phyloP scores from a whole-genome alignment of 2,113 vertebrate species.

The Equus quagga region DNA sequence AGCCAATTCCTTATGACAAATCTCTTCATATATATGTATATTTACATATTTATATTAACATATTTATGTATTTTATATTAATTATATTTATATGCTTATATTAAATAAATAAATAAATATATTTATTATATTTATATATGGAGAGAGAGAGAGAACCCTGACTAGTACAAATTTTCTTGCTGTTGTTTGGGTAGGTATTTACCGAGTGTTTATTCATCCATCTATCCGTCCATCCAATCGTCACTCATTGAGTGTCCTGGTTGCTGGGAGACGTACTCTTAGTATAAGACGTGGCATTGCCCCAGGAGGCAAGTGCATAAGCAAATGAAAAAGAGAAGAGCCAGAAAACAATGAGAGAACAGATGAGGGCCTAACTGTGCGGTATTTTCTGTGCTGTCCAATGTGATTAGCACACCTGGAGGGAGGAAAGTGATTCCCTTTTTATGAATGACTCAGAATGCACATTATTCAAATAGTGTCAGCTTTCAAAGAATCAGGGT shows the following conservation, averaged over 20 bases:
- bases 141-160: neutral
- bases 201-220: neutral
- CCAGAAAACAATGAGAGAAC: conserved; percentile 8
- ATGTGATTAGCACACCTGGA: neutral
- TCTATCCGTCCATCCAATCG: neutral
- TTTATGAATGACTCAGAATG: neutral
- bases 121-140: too few relatives aligned
- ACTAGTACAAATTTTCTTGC: neutral
- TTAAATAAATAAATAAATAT: too few relatives aligned
- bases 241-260: neutral
- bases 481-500: neutral
- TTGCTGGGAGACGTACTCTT: neutral
- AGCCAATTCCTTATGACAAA: neutral
- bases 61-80: too few relatives aligned
- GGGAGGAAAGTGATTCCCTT: neutral
- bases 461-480: neutral
- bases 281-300: neutral
- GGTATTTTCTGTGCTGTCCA: neutral
- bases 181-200: neutral
- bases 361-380: neutral
- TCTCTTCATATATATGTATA: neutral
- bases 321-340: neutral
- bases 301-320: neutral
- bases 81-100: too few relatives aligned
- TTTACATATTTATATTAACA: too few relatives aligned